These are phyloP conservation scores for Psittacula echo DNA, from an alignment of 2,797 vertebrate species.

Conservation along the genomic window DNA sequence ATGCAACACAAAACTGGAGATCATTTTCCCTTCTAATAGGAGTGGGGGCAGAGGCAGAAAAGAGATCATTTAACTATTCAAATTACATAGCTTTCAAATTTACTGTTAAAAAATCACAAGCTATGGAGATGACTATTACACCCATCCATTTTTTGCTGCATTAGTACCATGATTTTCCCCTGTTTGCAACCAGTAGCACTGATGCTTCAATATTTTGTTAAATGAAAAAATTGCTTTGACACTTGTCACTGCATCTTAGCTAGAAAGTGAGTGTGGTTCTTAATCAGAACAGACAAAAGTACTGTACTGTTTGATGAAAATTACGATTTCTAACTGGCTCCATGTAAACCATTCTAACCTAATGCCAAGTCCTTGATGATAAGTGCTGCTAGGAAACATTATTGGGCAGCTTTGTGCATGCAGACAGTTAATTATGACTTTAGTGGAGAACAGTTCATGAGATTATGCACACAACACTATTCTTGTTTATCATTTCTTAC, in stretches of 20 bases:
- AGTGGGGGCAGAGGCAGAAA: background rate
- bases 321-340: slow-evolving; percentile 48
- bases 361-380: slow-evolving; percentile 43
- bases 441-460: slow-evolving; percentile 49
- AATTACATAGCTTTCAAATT: background rate
- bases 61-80: background rate
- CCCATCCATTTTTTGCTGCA: background rate
- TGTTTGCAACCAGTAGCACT: background rate
- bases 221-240: slow-evolving; percentile 63
- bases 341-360: slow-evolving; percentile 37
- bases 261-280: slow-evolving; percentile 52
- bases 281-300: slow-evolving; percentile 67
- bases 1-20: background rate
- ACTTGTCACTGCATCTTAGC: slow-evolving; percentile 49
- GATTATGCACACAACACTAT: slow-evolving; percentile 63
- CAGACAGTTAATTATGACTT: slow-evolving; percentile 68
- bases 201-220: slow-evolving; percentile 34
- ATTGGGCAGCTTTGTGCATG: background rate
- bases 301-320: slow-evolving; percentile 46
- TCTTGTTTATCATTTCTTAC: slow-evolving; percentile 58
- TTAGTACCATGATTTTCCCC: background rate
- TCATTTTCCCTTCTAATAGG: background rate
- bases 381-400: slow-evolving; percentile 54
- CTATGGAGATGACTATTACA: background rate
- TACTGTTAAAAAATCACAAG: background rate